phyloP scores from a whole-genome alignment of 2,888 invertebrate species.

The Hyles lineata region DNA sequence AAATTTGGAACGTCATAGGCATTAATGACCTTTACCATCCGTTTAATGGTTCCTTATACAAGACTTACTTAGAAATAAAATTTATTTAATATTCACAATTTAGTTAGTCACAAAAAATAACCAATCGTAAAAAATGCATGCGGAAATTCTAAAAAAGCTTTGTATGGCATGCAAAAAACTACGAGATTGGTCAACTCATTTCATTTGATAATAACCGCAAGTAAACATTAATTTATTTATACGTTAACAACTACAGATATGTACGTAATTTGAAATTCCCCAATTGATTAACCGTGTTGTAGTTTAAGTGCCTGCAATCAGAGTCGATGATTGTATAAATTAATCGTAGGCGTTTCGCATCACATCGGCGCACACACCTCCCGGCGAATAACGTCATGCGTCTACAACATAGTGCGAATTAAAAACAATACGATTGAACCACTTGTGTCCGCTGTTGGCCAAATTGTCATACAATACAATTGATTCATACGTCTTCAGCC shows the following conservation, averaged over 20 bases:
- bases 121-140: not conserved
- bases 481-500: not conserved
- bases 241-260: not conserved
- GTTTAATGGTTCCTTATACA: not conserved
- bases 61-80: not conserved
- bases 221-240: not conserved
- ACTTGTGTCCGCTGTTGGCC: not conserved
- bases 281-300: constrained; percentile 22
- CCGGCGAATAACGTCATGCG: constrained; percentile 58
- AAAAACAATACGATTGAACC: constrained; percentile 32
- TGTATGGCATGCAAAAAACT: not conserved
- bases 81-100: not conserved
- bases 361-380: constrained; percentile 63
- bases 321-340: constrained; percentile 76
- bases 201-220: not conserved
- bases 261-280: not conserved
- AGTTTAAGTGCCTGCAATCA: constrained; percentile 68
- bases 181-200: constrained; percentile 7
- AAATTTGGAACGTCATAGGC: constrained; percentile 6
- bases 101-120: not conserved
- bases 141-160: constrained; percentile 1
- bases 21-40: not conserved
- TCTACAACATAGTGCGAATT: constrained; percentile 35
- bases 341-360: constrained; percentile 61
- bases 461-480: not conserved